Evolutionary conservation across 2,797 vertebrate genomes (phyloP).

Genomic region (Ficedula albicollis): DNA sequence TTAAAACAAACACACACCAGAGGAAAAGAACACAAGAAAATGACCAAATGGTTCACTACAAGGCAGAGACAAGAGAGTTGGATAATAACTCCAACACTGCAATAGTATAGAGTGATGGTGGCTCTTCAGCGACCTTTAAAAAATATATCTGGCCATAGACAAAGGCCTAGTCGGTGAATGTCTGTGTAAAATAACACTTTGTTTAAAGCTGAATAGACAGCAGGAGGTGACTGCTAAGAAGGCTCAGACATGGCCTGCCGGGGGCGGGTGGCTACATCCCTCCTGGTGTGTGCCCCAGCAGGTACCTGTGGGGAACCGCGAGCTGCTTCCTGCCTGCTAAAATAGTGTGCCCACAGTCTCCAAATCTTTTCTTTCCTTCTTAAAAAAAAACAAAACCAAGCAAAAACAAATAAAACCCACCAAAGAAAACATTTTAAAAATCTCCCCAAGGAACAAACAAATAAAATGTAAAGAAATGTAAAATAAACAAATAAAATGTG

Average conservation of each 20-base stretch:
- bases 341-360: fast-evolving
- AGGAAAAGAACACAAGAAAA: not conserved
- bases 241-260: not conserved
- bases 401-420: not conserved
- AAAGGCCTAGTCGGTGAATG: not conserved
- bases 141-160: not conserved
- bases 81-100: not conserved
- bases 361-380: fast-evolving
- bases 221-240: not conserved
- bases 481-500: not conserved
- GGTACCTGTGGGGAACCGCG: fast-evolving
- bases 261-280: fast-evolving
- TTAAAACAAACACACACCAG: not conserved
- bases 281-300: not conserved
- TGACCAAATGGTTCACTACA: not conserved
- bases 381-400: not conserved
- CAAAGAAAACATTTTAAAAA: not conserved
- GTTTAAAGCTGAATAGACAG: not conserved
- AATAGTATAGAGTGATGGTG: not conserved
- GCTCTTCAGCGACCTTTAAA: not conserved
- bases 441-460: not conserved
- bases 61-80: not conserved
- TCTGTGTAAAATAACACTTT: not conserved
- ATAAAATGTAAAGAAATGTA: not conserved
- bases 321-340: not conserved